Base-by-base conservation (phyloP, 2,113 vertebrate genomes). In the Marcusenius ussheri region DNA sequence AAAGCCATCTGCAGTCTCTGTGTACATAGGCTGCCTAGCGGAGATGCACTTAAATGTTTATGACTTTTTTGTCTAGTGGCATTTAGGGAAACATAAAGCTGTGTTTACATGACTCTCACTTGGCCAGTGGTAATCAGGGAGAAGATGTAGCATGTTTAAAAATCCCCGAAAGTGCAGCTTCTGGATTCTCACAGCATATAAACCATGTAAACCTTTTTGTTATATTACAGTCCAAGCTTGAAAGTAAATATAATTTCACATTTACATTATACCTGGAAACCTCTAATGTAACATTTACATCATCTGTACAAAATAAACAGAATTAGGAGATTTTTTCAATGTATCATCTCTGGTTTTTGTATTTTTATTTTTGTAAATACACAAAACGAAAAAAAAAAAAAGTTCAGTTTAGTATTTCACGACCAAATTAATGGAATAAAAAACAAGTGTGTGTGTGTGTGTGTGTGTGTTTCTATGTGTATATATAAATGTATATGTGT, bases 101-200 rank as follows among this genome's bases (percentile, higher is more conserved):
- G 58, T 91, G 90, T 92, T 94, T 93, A 91, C 93, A 92, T 91
- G 90, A 90, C 91, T 92, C 88, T 93, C 91, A 93, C 91, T 93
- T 91, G 80, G 88, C 92, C 91, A 91, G 91, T 87, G 88, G 88
- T 88, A 58, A 91, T 93, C 92, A 90, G 90, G 89, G 87, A 0
- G 91, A 92, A 89, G 66, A 90, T 93, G 91, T 90, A 92, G 88
- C 7, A 24, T 56, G 90, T 93, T 89, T 90, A 27, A 90, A 91
- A 89, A 56, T 85, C 70, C 3, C 0, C 91, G 90, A 92, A 90
- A 90, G 90, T 87, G 51, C 31, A 90, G 70, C 49, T 83, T 89
- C 80, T 91, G 92, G 91, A 92, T 91, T 93, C 90, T 92, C 31
- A 80, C 47, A 58, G 77, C 39, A 89, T 50, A 86, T 88, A 92